Evolutionary conservation across 2,797 vertebrate genomes (phyloP), one percentile per base, ranked within the genome.

Genomic region (Tolypeutes matacus): DNA sequence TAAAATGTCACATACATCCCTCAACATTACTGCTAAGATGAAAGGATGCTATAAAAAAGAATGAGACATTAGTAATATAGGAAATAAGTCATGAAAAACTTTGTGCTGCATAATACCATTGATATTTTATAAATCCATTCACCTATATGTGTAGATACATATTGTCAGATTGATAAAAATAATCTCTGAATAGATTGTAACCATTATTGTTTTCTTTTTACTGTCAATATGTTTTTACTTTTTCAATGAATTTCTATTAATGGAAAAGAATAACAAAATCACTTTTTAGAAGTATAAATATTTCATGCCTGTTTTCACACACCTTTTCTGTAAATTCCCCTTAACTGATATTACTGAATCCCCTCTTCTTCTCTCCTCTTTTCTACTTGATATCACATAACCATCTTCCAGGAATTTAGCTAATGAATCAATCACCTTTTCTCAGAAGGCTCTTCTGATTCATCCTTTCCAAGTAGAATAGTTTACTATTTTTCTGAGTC

Each of bases 381-480:
- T 64, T 86, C 31, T 67, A 27, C 34, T 78, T 95, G 20, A 86
- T 29, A 92, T 29, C 7, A 86, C 14, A 7, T 29, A 78, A 67
- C 18, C 6, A 95, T 75, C 27, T 58, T 94, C 64, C 42, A 67
- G 42, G 20, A 86, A 89, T 46, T 90, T 8, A 31, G 15, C 72
- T 92, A 31, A 70, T 84, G 25, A 90, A 31, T 70, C 70, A 90
- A 31, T 70, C 70, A 95, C 4, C 36, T 92, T 62, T 94, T 85
- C 21, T 86, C 27, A 4, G 65, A 83, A 95, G 17, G 3, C 2
- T 82, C 77, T 94, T 93, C n/a, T 89, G 53, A 87, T 51, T 86
- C 56, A 42, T 4, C 9, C 3, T 88, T 96, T 87, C 36, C 34
- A 78, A 31, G 7, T 12, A 77, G 3, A 56, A 58, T 23, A n/a